These are phyloP conservation scores for Aelia acuminata DNA, from an alignment of 2,888 invertebrate genomes.

Conservation along the genomic window DNA sequence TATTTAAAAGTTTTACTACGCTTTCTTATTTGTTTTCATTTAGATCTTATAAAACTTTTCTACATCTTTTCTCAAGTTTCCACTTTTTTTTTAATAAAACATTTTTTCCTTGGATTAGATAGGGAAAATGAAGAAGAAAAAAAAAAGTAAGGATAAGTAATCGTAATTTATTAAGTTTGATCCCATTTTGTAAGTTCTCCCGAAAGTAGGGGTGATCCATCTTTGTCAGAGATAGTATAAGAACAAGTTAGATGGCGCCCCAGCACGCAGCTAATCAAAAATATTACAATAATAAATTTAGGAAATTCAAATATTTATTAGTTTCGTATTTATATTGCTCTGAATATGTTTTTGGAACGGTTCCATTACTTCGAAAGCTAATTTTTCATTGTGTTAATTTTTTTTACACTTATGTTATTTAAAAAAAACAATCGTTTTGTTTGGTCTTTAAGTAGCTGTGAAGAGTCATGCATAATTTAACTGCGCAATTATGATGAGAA, in stretches of 20 bases:
- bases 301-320: background rate
- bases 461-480: too few relatives aligned
- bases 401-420: too few relatives aligned
- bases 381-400: background rate
- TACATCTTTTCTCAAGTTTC: background rate
- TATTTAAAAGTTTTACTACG: constrained; percentile 32
- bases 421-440: too few relatives aligned
- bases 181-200: constrained; percentile 9
- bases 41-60: background rate
- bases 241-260: constrained; percentile 18
- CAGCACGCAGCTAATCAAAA: constrained; percentile 13
- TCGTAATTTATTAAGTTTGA: constrained; percentile 39
- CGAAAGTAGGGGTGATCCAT: constrained; percentile 6
- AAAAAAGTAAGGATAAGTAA: too few relatives aligned
- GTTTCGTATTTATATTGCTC: background rate
- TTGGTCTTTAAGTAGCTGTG: too few relatives aligned
- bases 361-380: background rate
- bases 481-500: too few relatives aligned
- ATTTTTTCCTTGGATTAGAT: background rate
- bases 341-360: background rate
- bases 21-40: constrained; percentile 13
- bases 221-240: constrained; percentile 26
- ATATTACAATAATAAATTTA: constrained; percentile 7
- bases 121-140: background rate
- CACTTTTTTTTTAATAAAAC: constrained; percentile 27